Conservation (phyloP, 30 jellyfish, hydroid and myxozoan species). For the Turritopsis dohrnii region DNA sequence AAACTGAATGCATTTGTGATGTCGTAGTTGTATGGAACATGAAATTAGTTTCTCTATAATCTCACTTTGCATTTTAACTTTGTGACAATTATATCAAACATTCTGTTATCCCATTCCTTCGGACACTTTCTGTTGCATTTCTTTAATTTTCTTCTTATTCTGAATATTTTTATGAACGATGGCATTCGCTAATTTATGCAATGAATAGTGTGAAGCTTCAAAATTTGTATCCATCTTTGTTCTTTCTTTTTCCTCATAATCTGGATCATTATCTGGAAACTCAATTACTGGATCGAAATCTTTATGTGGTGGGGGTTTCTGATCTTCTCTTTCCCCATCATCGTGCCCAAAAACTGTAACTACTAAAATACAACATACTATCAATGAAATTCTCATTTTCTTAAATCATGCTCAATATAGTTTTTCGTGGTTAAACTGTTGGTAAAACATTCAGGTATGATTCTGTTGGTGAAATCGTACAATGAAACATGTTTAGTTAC, state of each 20-base stretch:
- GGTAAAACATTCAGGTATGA: not conserved
- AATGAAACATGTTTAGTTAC: too few relatives aligned
- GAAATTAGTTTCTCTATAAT: too few relatives aligned
- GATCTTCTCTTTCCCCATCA: not conserved
- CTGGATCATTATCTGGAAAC: slow-evolving; percentile 23
- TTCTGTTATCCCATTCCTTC: not conserved
- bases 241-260: slow-evolving; percentile 9
- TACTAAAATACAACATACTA: not conserved
- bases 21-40: too few relatives aligned
- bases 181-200: slow-evolving; percentile 1
- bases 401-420: not conserved
- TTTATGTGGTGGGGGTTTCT: slow-evolving; percentile 22
- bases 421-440: not conserved
- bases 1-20: too few relatives aligned
- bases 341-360: not conserved
- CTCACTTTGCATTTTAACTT: too few relatives aligned
- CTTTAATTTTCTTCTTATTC: not conserved
- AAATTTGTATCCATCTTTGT: not conserved
- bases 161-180: slow-evolving; percentile 8
- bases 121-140: not conserved
- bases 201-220: not conserved
- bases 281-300: slow-evolving; percentile 32
- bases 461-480: too few relatives aligned
- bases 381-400: not conserved
- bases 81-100: too few relatives aligned